A percentile compares a stretch with the other conserved stretches of the same genome.
Evolutionary conservation across 2,888 invertebrate genomes (phyloP).

Genomic region (Drosophila leonis): DNA sequence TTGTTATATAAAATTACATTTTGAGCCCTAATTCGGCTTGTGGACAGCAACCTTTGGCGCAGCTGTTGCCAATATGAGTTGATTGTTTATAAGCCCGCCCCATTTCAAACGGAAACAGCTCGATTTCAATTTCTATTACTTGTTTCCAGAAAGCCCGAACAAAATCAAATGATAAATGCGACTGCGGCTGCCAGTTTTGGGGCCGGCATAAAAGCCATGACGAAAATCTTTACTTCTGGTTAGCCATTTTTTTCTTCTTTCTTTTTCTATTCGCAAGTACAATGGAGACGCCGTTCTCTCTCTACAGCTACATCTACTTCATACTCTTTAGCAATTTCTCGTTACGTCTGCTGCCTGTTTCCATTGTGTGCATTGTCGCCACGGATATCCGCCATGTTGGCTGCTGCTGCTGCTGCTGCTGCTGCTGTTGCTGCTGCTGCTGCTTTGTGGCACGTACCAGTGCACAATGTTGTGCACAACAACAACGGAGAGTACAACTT

Average conservation of each 20-base stretch:
- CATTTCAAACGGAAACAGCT: constrained; percentile 9
- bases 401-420: constrained; percentile 49
- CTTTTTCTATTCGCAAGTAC: neutral
- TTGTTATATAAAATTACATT: neutral
- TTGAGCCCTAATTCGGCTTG: neutral
- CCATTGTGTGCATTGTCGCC: constrained; percentile 68
- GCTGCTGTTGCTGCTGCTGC: constrained; percentile 36
- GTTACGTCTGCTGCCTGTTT: constrained; percentile 28
- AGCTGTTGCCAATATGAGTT: constrained; percentile 9
- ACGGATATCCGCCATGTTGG: constrained; percentile 80
- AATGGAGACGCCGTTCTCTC: constrained; percentile 19
- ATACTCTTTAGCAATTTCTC: constrained; percentile 15
- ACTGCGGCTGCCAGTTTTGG: constrained; percentile 11
- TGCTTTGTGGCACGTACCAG: constrained; percentile 54
- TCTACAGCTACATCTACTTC: neutral
- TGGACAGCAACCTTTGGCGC: neutral
- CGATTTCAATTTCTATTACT: constrained; percentile 36
- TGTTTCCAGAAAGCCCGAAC: constrained; percentile 14
- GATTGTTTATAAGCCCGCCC: constrained; percentile 4
- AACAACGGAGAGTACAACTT: constrained; percentile 13
- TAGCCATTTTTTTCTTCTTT: constrained; percentile 10
- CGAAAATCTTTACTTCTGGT: constrained; percentile 11
- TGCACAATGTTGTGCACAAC: constrained; percentile 47
- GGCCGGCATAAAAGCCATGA: constrained; percentile 19
- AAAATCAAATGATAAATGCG: constrained; percentile 31